Percentiles rank a stretch among this genome's conserved stretches.
Evolutionary conservation across 2,797 vertebrate species (phyloP).

Genomic region (Peromyscus aztecus): DNA sequence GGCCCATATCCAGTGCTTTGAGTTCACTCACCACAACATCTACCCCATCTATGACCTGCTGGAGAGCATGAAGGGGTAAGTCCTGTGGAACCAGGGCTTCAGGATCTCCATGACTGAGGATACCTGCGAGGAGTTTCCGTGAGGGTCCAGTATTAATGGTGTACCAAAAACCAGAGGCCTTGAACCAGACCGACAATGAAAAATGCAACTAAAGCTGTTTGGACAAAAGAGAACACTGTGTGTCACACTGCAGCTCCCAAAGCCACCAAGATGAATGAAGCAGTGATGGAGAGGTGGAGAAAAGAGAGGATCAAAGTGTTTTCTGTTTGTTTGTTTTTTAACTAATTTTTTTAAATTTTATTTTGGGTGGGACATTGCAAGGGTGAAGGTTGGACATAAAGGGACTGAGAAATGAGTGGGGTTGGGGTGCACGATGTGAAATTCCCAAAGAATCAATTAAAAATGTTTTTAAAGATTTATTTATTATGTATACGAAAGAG

Average conservation of each 20-base stretch:
- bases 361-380: not conserved
- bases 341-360: not conserved
- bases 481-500: too few relatives aligned
- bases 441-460: not conserved
- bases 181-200: not conserved
- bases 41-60: not conserved
- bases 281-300: not conserved
- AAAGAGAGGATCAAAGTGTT: not conserved
- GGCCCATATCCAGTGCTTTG: not conserved
- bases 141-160: not conserved
- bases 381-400: not conserved
- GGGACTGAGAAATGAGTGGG: not conserved
- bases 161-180: not conserved
- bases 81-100: not conserved
- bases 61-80: not conserved
- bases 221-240: not conserved
- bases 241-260: not conserved
- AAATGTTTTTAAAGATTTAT: too few relatives aligned
- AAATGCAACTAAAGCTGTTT: not conserved
- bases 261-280: not conserved
- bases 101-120: not conserved
- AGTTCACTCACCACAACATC: not conserved
- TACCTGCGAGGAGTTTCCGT: not conserved
- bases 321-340: not conserved
- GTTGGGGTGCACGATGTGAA: not conserved